These are phyloP conservation scores for Podarcis cretensis DNA, from an alignment of 2,113 vertebrate genomes.

Conservation along the genomic window DNA sequence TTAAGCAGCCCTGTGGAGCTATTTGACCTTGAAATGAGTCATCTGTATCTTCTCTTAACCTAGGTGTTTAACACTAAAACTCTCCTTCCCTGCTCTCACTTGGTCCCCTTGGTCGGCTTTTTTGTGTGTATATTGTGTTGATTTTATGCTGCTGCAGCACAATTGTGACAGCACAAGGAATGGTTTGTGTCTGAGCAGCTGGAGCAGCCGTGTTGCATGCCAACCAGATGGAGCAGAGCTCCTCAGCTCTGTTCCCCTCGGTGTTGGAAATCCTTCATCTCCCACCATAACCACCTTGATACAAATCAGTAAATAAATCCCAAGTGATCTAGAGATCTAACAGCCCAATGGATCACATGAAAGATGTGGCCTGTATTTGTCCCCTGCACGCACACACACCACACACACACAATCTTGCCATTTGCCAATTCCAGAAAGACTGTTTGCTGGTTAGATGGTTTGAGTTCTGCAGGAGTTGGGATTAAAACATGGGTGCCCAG, in stretches of 20 bases:
- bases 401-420: too few relatives aligned
- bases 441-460: neutral
- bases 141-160: neutral
- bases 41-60: neutral
- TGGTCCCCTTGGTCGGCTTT: neutral
- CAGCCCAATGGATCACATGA: neutral
- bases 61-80: neutral
- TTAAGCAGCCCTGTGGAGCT: neutral
- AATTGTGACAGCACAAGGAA: neutral
- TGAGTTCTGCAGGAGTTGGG: neutral
- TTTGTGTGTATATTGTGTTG: too few relatives aligned
- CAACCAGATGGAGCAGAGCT: neutral
- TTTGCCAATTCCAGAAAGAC: neutral
- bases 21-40: neutral
- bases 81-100: neutral
- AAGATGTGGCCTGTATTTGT: neutral
- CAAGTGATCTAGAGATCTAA: neutral
- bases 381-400: neutral
- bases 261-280: neutral
- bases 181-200: neutral
- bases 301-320: neutral
- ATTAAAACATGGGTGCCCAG: neutral
- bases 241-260: neutral
- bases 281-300: neutral
- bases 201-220: neutral